Evolutionary conservation across 1,140 invertebrate genomes (phyloP), one percentile per base, ranked within the genome.

Genomic region (Hydropsyche tenuis): DNA sequence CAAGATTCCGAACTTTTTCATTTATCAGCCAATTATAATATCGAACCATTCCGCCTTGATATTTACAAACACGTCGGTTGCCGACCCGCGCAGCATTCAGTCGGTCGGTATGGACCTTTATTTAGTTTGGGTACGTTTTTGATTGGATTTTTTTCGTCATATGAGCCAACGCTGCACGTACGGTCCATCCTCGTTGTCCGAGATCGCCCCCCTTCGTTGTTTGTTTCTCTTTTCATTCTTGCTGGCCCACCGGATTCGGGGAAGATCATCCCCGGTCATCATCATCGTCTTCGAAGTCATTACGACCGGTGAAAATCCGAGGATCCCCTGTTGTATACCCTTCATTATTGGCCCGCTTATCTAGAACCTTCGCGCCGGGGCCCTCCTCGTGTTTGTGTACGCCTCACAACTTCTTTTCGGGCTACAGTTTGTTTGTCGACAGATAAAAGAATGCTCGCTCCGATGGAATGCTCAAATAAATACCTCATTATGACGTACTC

Each of bases 81-180:
- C 4, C n/a, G 14, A 51, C 9, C 3, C 30, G 9, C 9, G 30
- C 3, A 37, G 30, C 30, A 37, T 37, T 37, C 30, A 37, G 30
- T 37, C 30, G 30, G 30, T 37, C 30, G 30, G 30, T 37, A 37
- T 9, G 48, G 53, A 70, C 69, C 53, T 62, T 68, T 68, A 68
- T 48, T 68, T 68, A 68, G 27, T 60, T 5, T 27, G 27, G 65
- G 18, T 68, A 62, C 30, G 72, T 27, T 66, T 77, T 74, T 74
- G 75, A 77, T 77, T 77, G 73, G 75, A 74, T 77, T 77, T 77
- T 77, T 77, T 71, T 76, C 69, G 66, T 23, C 64, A 71, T 76
- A 68, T 76, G 69, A 76, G 69, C 70, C 56, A 65, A 73, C 72
- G 68, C 27, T 69, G 68, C 68, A 60, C 70, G 74, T 63, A 62